These are phyloP conservation scores for Urosaurus nigricauda DNA, from an alignment of 2,797 vertebrate species.

Conservation along the genomic window DNA sequence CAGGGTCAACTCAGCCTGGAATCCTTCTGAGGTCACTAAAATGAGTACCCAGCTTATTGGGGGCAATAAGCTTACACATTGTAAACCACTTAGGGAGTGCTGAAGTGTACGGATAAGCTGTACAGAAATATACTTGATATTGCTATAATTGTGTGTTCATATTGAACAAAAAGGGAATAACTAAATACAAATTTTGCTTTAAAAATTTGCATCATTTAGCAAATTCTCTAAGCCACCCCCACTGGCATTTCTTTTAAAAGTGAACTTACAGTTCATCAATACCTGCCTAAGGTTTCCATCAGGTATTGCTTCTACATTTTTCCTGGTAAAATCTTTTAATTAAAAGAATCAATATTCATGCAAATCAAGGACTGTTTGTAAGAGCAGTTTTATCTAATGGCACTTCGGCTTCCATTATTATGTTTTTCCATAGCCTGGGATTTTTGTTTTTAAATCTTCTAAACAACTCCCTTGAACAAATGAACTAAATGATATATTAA, in stretches of 20 bases:
- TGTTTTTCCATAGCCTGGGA: not conserved
- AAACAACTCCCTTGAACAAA: constrained; percentile 35
- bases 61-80: no score
- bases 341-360: constrained; percentile 24
- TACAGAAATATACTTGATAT: no score
- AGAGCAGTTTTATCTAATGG: constrained; percentile 7
- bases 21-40: no score
- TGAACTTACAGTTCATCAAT: not conserved
- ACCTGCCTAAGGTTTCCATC: not conserved
- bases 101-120: no score
- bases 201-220: not conserved
- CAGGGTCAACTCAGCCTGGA: no score
- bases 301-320: not conserved
- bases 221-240: not conserved
- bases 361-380: not conserved
- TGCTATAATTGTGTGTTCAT: not conserved
- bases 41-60: no score
- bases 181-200: not conserved
- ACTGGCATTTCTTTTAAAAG: not conserved
- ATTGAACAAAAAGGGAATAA: not conserved
- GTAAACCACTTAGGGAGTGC: no score
- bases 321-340: constrained; percentile 16
- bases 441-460: not conserved
- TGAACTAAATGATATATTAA: constrained; percentile 44
- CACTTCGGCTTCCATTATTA: constrained; percentile 7